Evolutionary conservation across 2,888 invertebrate genomes (phyloP).

Genomic region (Pollenia labialis): DNA sequence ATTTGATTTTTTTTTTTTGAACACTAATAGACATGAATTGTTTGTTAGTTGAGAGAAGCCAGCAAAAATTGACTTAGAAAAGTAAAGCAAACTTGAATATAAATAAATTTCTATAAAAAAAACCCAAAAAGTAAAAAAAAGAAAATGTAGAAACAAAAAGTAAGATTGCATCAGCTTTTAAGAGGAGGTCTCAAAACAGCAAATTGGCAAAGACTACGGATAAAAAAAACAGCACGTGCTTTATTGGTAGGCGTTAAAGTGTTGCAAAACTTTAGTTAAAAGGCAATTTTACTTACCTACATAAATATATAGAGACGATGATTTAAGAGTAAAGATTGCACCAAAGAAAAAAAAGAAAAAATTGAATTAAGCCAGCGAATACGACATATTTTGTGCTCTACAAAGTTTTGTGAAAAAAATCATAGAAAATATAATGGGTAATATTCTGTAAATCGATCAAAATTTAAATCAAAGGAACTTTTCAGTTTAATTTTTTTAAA

Average conservation of each 20-base stretch:
- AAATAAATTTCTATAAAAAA: constrained; percentile 40
- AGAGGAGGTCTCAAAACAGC: constrained; percentile 48
- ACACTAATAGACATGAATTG: constrained; percentile 57
- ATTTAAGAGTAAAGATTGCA: constrained; percentile 46
- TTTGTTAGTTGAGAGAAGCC: constrained; percentile 37
- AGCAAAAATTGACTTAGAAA: constrained; percentile 24
- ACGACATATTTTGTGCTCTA: too few species aligned
- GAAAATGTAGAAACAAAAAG: constrained; percentile 30
- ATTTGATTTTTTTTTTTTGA: constrained; percentile 31
- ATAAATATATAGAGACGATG: neutral
- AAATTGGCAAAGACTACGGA: constrained; percentile 47
- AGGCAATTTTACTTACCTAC: constrained; percentile 36
- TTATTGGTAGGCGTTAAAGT: constrained; percentile 70
- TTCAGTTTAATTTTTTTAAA: too few species aligned
- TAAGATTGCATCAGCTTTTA: constrained; percentile 65
- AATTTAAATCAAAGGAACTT: too few species aligned
- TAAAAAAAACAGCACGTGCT: constrained; percentile 65
- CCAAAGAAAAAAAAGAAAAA: neutral
- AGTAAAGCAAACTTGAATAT: constrained; percentile 29
- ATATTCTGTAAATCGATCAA: too few species aligned
- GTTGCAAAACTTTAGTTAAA: constrained; percentile 65
- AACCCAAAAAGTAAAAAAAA: too few species aligned
- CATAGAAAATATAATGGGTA: too few species aligned
- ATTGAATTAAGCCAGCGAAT: neutral
- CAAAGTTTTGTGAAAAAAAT: too few species aligned